These are phyloP conservation scores for Corythaixoides concolor DNA, from an alignment of 2,113 vertebrate genomes.

Conservation along the genomic window DNA sequence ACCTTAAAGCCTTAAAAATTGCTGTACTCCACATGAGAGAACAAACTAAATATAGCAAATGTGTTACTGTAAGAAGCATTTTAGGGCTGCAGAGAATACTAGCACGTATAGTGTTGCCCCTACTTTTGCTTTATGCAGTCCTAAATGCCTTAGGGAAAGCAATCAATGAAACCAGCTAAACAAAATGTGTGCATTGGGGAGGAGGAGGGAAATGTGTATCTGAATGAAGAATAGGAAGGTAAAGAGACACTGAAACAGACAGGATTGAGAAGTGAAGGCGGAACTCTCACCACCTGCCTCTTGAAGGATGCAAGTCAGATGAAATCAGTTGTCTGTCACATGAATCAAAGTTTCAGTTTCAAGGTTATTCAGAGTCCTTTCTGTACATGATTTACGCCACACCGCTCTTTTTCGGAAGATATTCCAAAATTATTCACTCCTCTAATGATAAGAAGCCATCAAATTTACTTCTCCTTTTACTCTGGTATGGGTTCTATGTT, in stretches of 20 bases:
- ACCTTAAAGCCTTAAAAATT: neutral
- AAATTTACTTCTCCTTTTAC: neutral
- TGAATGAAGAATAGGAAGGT: neutral
- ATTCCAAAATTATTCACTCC: neutral
- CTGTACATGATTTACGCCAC: neutral
- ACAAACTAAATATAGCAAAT: neutral
- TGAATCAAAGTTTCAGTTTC: neutral
- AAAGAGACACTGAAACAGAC: neutral
- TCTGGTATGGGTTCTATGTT: neutral
- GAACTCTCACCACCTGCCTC: neutral
- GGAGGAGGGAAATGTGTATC: neutral
- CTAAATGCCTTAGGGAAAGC: neutral
- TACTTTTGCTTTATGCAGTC: neutral
- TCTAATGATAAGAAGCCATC: neutral
- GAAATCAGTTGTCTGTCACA: neutral
- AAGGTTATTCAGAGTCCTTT: neutral
- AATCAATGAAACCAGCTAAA: neutral
- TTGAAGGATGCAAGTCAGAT: neutral
- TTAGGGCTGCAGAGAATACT: neutral
- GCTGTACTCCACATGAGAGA: neutral
- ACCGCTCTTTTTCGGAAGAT: neutral
- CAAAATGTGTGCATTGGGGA: neutral
- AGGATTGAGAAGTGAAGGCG: neutral
- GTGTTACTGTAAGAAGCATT: neutral
- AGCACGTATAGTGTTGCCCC: accelerated